These are phyloP conservation scores for Paraplagusia blochii DNA, from an alignment of 2,113 vertebrate species.

Conservation along the genomic window DNA sequence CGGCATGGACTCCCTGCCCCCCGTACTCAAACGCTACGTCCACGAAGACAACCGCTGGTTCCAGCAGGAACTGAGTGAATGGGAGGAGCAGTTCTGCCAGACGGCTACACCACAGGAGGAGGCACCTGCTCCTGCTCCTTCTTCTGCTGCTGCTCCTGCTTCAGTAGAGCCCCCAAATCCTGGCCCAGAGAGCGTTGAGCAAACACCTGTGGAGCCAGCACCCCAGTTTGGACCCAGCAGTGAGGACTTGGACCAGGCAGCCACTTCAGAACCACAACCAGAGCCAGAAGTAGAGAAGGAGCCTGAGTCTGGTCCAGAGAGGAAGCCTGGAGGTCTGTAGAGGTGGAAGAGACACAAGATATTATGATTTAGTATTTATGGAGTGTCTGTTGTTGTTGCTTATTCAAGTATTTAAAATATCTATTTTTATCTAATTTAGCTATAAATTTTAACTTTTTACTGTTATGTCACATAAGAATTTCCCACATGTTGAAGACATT, in stretches of 20 bases:
- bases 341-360: neutral
- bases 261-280: conserved; percentile 27
- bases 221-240: conserved; percentile 22
- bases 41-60: conserved; percentile 90
- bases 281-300: conserved; percentile 29
- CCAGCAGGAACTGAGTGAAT: conserved; percentile 88
- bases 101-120: conserved; percentile 82
- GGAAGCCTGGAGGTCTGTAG: conserved; percentile 44
- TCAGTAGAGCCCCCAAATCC: conserved; percentile 45
- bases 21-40: conserved; percentile 82
- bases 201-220: conserved; percentile 34
- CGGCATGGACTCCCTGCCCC: conserved; percentile 81
- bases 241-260: conserved; percentile 44
- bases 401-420: too few relatives aligned
- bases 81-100: conserved; percentile 90
- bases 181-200: conserved; percentile 3
- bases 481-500: neutral
- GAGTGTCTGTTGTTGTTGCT: neutral
- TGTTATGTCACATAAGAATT: too few relatives aligned
- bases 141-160: conserved; percentile 47
- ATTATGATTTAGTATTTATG: too few relatives aligned
- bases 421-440: too few relatives aligned
- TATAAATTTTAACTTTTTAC: too few relatives aligned
- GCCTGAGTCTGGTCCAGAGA: conserved; percentile 9
- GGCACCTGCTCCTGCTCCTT: conserved; percentile 72